These are phyloP conservation scores for Protodeltote pygarga DNA, from an alignment of 2,888 invertebrate species.

Conservation along the genomic window DNA sequence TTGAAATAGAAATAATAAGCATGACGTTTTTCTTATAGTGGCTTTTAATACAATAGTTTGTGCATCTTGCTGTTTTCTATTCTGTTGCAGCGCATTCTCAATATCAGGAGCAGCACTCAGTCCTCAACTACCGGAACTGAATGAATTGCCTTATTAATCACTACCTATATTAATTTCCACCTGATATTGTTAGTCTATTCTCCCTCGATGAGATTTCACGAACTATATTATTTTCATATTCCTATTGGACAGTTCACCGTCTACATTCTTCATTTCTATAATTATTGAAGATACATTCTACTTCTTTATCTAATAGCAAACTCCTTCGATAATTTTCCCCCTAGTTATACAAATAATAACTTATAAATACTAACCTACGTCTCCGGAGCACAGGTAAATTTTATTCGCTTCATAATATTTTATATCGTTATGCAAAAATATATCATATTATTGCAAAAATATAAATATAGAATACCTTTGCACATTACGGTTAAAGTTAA, in stretches of 20 bases:
- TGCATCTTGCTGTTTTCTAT: constrained; percentile 82
- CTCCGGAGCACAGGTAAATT: constrained; percentile 74
- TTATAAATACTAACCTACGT: constrained; percentile 60
- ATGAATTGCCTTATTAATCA: constrained; percentile 62
- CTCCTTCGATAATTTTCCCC: constrained; percentile 13
- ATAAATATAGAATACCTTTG: constrained; percentile 46
- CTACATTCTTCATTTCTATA: constrained; percentile 30
- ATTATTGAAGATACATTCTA: constrained; percentile 48
- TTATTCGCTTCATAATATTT: constrained; percentile 52
- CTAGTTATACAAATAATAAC: constrained; percentile 22
- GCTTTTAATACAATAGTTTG: constrained; percentile 75
- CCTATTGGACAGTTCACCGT: constrained; percentile 15
- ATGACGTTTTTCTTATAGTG: constrained; percentile 57
- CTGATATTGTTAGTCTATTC: constrained; percentile 33
- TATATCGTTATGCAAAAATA: constrained; percentile 43
- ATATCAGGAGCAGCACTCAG: constrained; percentile 76
- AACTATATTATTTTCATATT: constrained; percentile 9
- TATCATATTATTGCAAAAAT: too few species aligned
- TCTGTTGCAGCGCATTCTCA: constrained; percentile 82
- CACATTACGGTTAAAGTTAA: constrained; percentile 50
- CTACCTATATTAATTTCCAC: constrained; percentile 42
- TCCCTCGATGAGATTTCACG: constrained; percentile 23
- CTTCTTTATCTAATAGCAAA: constrained; percentile 26
- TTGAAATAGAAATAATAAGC: constrained; percentile 53
- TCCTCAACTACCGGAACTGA: constrained; percentile 69